These are phyloP conservation scores for Drosophila burlai DNA, from an alignment of 1,140 invertebrate genomes.

Conservation along the genomic window DNA sequence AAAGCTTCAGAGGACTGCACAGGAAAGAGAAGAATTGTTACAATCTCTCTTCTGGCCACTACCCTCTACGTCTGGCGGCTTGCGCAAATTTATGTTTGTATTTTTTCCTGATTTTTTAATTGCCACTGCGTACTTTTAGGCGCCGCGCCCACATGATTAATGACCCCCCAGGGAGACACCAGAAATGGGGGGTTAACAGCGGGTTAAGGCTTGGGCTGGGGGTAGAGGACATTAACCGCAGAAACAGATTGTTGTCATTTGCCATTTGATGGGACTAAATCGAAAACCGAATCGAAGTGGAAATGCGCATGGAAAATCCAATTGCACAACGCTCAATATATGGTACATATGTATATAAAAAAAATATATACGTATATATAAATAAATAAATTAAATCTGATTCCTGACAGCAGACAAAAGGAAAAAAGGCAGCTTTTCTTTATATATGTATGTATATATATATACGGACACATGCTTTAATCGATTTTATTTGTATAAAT, in stretches of 20 bases:
- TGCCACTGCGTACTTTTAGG: constrained; percentile 70
- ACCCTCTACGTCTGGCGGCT: constrained; percentile 31
- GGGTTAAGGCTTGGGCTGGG: neutral
- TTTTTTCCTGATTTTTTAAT: constrained; percentile 59
- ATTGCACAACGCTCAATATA: constrained; percentile 28
- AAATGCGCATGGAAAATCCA: constrained; percentile 34
- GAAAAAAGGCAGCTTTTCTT: constrained; percentile 6
- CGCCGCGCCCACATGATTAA: constrained; percentile 68
- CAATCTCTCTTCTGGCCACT: constrained; percentile 16
- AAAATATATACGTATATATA: constrained; percentile 14
- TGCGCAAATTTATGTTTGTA: constrained; percentile 65
- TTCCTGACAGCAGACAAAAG: constrained; percentile 37
- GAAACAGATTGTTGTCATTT: constrained; percentile 78
- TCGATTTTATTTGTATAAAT: constrained; percentile 17
- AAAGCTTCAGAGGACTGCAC: constrained; percentile 13
- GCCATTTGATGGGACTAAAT: constrained; percentile 62
- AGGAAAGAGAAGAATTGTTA: constrained; percentile 39
- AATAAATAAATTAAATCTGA: constrained; percentile 64
- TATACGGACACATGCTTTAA: neutral
- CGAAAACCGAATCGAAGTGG: constrained; percentile 46
- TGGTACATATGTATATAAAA: constrained; percentile 14
- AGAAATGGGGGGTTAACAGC: constrained; percentile 5
- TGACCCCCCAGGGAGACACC: constrained; percentile 33
- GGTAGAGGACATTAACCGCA: constrained; percentile 40
- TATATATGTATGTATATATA: neutral